phyloP scores from a whole-genome alignment of 2,888 invertebrate species.

The Arenicola marina region DNA sequence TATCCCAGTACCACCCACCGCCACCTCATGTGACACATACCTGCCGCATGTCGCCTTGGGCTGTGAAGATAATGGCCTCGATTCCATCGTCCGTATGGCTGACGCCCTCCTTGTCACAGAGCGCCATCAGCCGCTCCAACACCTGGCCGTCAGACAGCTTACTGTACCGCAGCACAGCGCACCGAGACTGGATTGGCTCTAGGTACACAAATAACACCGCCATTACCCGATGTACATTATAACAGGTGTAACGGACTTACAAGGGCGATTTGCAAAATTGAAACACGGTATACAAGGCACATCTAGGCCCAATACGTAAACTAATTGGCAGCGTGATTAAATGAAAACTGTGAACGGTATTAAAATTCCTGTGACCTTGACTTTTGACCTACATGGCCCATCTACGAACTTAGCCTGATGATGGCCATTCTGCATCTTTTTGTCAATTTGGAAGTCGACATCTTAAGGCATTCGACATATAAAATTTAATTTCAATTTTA shows the following conservation, averaged over 20 bases:
- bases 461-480: neutral
- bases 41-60: slow-evolving; percentile 98
- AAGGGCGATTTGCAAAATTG: too few species aligned
- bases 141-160: slow-evolving; percentile 89
- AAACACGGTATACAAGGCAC: neutral
- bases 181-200: slow-evolving; percentile 97
- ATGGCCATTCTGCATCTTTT: too few species aligned
- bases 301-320: too few species aligned
- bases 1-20: too few species aligned
- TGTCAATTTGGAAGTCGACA: too few species aligned
- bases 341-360: too few species aligned
- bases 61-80: slow-evolving; percentile 95
- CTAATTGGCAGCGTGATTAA: too few species aligned
- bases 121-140: slow-evolving; percentile 76
- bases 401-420: too few species aligned
- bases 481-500: neutral
- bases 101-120: slow-evolving; percentile 75
- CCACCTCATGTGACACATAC: too few species aligned
- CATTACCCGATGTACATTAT: neutral
- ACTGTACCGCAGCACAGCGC: slow-evolving; percentile 93
- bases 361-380: too few species aligned
- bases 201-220: slow-evolving; percentile 16
- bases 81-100: slow-evolving; percentile 89
- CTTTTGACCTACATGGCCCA: too few species aligned
- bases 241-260: too few species aligned